Evolutionary conservation across 1,140 invertebrate species (phyloP).

Genomic region (Holotrichia oblita): DNA sequence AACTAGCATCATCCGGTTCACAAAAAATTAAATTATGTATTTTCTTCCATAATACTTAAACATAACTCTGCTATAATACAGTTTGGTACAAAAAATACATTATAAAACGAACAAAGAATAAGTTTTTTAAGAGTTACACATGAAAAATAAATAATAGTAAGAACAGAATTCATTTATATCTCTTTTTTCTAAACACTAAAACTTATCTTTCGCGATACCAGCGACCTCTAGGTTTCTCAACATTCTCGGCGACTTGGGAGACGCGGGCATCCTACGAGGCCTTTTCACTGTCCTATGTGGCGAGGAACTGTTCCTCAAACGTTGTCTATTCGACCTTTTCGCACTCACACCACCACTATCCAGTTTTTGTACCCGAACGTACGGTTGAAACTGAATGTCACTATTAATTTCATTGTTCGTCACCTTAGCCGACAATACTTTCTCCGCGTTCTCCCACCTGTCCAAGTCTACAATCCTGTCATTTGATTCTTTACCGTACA

Average conservation of each 20-base stretch:
- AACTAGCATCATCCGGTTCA: constrained; percentile 6
- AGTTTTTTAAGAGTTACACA: constrained; percentile 11
- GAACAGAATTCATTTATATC: constrained; percentile 25
- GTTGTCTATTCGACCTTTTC: constrained; percentile 33
- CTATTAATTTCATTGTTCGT: constrained; percentile 50
- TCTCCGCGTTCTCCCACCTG: constrained; percentile 50
- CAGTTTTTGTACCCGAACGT: constrained; percentile 57
- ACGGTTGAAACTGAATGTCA: constrained; percentile 52
- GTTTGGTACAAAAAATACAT: constrained; percentile 44
- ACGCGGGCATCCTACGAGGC: constrained; percentile 52
- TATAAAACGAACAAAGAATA: constrained; percentile 33
- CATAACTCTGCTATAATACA: constrained; percentile 35
- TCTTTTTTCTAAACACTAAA: constrained; percentile 1
- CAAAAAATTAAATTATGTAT: constrained; percentile 22
- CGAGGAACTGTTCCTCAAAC: constrained; percentile 44
- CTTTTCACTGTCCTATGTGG: constrained; percentile 50
- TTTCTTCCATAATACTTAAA: constrained; percentile 22
- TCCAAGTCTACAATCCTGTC: constrained; percentile 43
- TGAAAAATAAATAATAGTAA: constrained; percentile 29
- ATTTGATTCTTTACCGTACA: constrained; percentile 31
- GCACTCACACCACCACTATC: constrained; percentile 43
- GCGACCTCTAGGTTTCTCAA: constrained; percentile 55
- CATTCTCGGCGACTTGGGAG: constrained; percentile 57
- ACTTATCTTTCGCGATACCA: constrained; percentile 60
- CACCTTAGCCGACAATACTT: constrained; percentile 52